phyloP scores from a whole-genome alignment of 2,797 vertebrate genomes.

The Margarornis squamiger region DNA sequence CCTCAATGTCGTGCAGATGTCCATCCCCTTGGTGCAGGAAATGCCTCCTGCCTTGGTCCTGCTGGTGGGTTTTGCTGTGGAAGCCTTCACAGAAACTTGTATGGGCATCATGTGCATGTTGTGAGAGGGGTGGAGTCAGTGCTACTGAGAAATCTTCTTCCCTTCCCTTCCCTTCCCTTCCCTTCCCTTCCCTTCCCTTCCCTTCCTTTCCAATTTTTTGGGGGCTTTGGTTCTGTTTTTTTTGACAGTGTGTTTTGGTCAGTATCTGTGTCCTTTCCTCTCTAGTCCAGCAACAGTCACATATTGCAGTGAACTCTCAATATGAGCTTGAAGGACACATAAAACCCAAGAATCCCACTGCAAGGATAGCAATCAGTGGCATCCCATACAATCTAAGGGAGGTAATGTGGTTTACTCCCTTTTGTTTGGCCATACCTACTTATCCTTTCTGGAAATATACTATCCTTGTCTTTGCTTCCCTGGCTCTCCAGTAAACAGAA shows the following conservation, averaged over 20 bases:
- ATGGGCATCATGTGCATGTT: neutral
- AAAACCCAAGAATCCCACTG: neutral
- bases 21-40: neutral
- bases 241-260: neutral
- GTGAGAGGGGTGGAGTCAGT: neutral
- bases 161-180: neutral
- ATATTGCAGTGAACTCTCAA: neutral
- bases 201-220: neutral
- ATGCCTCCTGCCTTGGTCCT: neutral
- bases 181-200: neutral
- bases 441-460: conserved; percentile 33
- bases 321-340: neutral
- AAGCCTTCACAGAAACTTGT: neutral
- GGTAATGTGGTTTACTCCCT: neutral
- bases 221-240: neutral
- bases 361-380: conserved; percentile 13
- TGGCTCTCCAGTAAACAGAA: conserved; percentile 36
- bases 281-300: neutral
- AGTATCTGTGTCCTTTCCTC: neutral
- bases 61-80: neutral
- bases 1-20: neutral
- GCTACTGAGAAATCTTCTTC: neutral
- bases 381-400: neutral
- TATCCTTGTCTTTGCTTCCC: neutral
- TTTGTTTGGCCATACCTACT: neutral